Evolutionary conservation across 2,888 invertebrate species (phyloP), one percentile per base, ranked within the genome.

Genomic region (Rhorus exstirpatorius): DNA sequence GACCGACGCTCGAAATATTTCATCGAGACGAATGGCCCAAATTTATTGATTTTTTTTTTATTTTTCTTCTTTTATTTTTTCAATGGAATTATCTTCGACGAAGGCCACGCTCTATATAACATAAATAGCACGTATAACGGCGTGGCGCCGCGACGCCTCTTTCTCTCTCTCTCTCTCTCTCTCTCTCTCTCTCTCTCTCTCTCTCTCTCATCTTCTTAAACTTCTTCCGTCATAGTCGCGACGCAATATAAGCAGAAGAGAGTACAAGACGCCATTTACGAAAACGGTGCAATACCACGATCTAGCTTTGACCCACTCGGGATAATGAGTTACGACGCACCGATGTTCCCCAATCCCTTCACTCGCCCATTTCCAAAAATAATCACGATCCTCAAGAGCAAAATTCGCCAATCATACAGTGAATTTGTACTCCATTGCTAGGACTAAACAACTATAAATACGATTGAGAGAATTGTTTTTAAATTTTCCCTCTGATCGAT

Each of bases 61-160:
- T 44, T 70, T 51, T 3, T 14, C 6, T 46, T 58, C 51, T 60
- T 53, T 58, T n/a, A 6, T 6, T 19, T 58, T 58, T 70, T 55
- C 26, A 46, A 81, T 60, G 65, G 51, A 65, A 7, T 76, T 26
- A 71, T 77, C 65, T 63, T 58, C 61, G 19, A 10, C 72, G 81
- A 81, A 78, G 81, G 81, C 81, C 81, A 74, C 49, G 74, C 46
- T 61, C 77, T 68, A 60, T 81, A 68, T 78, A 63, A 74, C 78
- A 51, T 46, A 81, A 81, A 81, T 78, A 81, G 81, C 61, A 67
- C 77, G 67, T n/a, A n/a, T n/a, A n/a, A 67, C 51, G 46, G 67
- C 65, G 77, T 68, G 74, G 65, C 58, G 46, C 38, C 26, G 58
- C 53, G 21, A 35, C 51, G 58, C 61, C 10, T 51, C 51, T 63